Evolutionary conservation across 2,888 invertebrate genomes (phyloP), one percentile per base, ranked within the genome.

Genomic region (Diploptera punctata): DNA sequence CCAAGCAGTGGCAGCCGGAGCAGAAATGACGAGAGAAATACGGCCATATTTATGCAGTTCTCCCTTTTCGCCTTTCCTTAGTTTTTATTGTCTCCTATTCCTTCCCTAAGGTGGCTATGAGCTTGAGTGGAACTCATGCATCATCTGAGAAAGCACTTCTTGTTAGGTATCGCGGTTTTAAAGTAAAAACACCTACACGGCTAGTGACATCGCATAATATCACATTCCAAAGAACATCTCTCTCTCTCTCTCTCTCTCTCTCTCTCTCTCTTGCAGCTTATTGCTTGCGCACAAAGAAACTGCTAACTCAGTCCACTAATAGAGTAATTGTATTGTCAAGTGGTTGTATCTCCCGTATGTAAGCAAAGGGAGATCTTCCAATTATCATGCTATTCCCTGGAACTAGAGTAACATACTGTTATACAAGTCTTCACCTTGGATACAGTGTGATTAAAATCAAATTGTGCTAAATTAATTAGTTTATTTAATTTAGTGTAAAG

Each of bases 41-140:
- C 72, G 68, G 61, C 72, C 72, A 72, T 72, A 72, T 72, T 72
- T 72, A 72, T 72, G 72, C 72, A 72, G 61, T 61, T 68, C 72
- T 49, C 72, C 47, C 65, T 47, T 68, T 68, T 44, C 68, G 57
- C 61, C 67, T 67, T 65, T 68, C 67, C 72, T 61, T 68, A 68
- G 62, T 72, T 72, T 72, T 72, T 72, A 72, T 72, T 72, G 68
- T 68, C 72, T 68, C 31, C 47, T 52, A n/a, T 29, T 47, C 33
- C 65, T 26, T 26, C 16, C 5, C 47, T 24, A n/a, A n/a, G 43
- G 65, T 44, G 24, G 65, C 67, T 29, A 16, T 57, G n/a, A 49
- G 68, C 68, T 61, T 61, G 31, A 68, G 61, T 72, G 72, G 72
- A 61, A 68, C 44, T 21, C 68, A 68, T 68, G 72, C 26, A 72